phyloP scores from a whole-genome alignment of 2,888 invertebrate species.

The Lamellibrachia columna region DNA sequence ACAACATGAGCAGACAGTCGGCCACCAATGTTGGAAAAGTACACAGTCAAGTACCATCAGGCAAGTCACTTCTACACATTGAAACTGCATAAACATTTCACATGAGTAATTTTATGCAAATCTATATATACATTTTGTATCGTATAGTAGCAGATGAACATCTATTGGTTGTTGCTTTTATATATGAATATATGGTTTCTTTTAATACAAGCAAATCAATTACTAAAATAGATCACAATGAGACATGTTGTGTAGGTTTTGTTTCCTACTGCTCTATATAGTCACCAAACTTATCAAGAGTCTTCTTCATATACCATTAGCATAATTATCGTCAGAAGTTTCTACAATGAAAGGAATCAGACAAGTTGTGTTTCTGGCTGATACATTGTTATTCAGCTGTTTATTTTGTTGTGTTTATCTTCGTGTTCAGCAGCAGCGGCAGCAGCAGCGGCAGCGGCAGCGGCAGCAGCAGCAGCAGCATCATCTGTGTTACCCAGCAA shows the following conservation, averaged over 20 bases:
- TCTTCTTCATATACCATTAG: no score
- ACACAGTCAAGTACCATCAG: slow-evolving; percentile 11
- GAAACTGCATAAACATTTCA: not conserved
- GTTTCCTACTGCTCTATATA: not conserved
- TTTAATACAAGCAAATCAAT: not conserved
- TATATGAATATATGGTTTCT: not conserved
- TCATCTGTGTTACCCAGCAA: not conserved
- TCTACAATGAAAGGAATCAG: not conserved
- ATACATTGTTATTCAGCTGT: not conserved
- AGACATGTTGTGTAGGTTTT: not conserved
- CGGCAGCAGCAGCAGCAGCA: not conserved
- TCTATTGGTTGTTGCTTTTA: no score
- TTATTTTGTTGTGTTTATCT: not conserved
- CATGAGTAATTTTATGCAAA: not conserved
- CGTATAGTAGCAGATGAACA: not conserved
- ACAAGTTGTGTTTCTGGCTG: not conserved
- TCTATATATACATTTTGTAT: not conserved
- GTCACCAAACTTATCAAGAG: no score
- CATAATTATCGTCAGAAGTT: not conserved
- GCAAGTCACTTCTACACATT: not conserved
- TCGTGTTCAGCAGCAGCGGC: not conserved
- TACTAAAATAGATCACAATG: not conserved
- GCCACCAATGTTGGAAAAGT: not conserved
- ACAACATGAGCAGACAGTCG: not conserved
- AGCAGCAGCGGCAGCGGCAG: not conserved